Evolutionary conservation across 2,797 vertebrate species (phyloP).

Genomic region (Pseudotriccus pelzelni): DNA sequence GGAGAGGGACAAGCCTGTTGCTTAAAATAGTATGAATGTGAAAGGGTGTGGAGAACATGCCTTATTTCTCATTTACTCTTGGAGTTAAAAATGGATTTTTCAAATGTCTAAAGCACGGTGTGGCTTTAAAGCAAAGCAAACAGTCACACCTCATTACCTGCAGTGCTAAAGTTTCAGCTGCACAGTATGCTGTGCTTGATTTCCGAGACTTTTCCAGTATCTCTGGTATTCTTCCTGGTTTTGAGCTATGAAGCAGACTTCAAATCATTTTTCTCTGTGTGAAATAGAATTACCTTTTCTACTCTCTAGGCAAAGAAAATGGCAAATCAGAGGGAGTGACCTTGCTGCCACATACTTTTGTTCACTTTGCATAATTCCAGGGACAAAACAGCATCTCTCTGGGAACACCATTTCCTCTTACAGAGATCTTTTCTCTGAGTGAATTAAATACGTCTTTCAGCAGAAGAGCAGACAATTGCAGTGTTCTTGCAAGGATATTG

Average conservation of each 20-base stretch:
- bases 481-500: not conserved
- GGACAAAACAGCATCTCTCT: not conserved
- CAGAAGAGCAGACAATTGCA: not conserved
- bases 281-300: conserved; percentile 28
- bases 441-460: not conserved
- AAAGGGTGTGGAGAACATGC: not conserved
- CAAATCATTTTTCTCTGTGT: not conserved
- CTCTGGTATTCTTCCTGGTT: not conserved
- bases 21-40: not conserved
- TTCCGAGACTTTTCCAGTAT: not conserved
- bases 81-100: conserved; percentile 27
- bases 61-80: not conserved
- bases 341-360: not conserved
- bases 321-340: not conserved
- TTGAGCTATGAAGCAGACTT: not conserved
- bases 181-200: not conserved
- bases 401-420: not conserved
- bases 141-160: conserved; percentile 31
- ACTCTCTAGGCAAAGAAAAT: conserved; percentile 10
- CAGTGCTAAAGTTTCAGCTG: not conserved
- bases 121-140: conserved; percentile 20
- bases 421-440: not conserved
- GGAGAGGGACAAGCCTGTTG: not conserved
- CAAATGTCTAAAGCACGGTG: not conserved
- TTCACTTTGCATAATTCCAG: conserved; percentile 13